A percentile compares a stretch with the other conserved stretches of the same genome.
These are phyloP conservation scores for Rallus crepitans DNA, from an alignment of 2,797 vertebrate genomes.

Conservation along the genomic window DNA sequence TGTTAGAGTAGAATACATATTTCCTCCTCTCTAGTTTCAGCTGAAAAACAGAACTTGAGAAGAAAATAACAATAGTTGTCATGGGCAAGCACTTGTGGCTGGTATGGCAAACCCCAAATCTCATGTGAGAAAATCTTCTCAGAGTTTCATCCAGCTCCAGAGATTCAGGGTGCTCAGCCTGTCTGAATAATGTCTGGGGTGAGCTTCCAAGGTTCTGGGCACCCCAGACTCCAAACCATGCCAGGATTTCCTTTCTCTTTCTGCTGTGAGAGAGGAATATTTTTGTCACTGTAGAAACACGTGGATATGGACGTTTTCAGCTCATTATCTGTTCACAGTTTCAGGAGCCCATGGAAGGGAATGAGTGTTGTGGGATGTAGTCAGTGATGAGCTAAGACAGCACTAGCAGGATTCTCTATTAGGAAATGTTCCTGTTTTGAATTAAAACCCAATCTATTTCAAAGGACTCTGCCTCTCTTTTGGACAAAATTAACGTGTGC, in stretches of 20 bases:
- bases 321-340: accelerated
- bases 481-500: neutral
- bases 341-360: neutral
- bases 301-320: neutral
- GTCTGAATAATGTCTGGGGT: neutral
- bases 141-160: neutral
- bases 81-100: neutral
- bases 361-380: neutral
- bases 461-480: neutral
- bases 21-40: constrained; percentile 23
- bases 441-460: constrained; percentile 4
- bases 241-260: neutral
- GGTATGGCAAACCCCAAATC: neutral
- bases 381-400: neutral
- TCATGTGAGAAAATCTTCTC: neutral
- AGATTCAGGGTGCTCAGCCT: neutral
- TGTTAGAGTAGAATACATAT: neutral
- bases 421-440: neutral
- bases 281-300: neutral
- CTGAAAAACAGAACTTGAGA: neutral
- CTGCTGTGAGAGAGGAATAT: neutral
- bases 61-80: neutral
- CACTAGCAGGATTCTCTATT: neutral
- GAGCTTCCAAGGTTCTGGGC: neutral
- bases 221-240: neutral